phyloP scores from a whole-genome alignment of 2,888 invertebrate genomes.

The Tenthredo notha region DNA sequence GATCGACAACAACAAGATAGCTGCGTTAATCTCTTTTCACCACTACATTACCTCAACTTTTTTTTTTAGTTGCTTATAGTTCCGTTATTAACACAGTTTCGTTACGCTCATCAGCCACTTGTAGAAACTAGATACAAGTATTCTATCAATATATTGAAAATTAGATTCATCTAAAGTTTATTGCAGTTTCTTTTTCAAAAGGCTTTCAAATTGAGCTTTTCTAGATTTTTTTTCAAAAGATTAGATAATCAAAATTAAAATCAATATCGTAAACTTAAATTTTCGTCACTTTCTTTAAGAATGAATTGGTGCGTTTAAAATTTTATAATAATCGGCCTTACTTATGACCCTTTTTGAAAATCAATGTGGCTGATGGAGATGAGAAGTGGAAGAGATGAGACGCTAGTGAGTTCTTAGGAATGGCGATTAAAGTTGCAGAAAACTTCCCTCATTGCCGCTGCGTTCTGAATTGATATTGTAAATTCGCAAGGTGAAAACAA shows the following conservation, averaged over 20 bases:
- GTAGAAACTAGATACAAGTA: background rate
- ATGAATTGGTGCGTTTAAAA: background rate
- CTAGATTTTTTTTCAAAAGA: background rate
- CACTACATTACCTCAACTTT: constrained; percentile 69
- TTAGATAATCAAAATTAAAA: background rate
- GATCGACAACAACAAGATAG: constrained; percentile 78
- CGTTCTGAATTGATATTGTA: constrained; percentile 58
- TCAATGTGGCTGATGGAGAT: constrained; percentile 68
- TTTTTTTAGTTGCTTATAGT: constrained; percentile 57
- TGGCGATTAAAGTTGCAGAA: constrained; percentile 71
- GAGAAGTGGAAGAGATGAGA: constrained; percentile 64
- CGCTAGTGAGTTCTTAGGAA: constrained; percentile 72
- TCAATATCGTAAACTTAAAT: background rate
- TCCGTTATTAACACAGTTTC: constrained; percentile 53
- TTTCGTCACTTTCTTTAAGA: background rate
- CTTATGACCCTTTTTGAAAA: background rate
- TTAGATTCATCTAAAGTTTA: too few species aligned
- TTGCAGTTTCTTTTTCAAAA: too few species aligned
- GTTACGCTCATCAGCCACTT: constrained; percentile 66
- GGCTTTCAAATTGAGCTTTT: background rate
- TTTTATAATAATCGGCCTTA: background rate
- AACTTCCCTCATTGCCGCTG: constrained; percentile 68
- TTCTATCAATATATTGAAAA: too few species aligned
- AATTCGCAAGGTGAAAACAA: constrained; percentile 51
- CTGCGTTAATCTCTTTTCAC: constrained; percentile 77